Evolutionary conservation across 2,888 invertebrate species (phyloP).

Genomic region (Lithophane ornitopus): DNA sequence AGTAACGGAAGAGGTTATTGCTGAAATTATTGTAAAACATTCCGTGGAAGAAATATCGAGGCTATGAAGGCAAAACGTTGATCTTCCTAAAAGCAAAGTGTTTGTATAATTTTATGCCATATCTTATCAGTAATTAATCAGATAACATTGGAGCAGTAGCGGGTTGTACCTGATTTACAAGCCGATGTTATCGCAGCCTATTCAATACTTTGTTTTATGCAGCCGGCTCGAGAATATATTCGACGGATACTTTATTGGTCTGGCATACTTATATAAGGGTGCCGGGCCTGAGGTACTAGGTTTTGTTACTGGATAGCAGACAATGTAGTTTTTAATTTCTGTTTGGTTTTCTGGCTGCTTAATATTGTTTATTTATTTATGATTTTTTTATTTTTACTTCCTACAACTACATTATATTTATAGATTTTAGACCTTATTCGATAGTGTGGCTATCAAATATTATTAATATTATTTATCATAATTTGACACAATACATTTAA

Average conservation of each 20-base stretch:
- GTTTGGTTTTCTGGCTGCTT: background rate
- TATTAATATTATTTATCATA: too few relatives aligned
- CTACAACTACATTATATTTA: too few relatives aligned
- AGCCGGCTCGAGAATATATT: constrained; percentile 24
- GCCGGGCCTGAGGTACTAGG: constrained; percentile 13
- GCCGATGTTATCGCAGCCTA: constrained; percentile 51
- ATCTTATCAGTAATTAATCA: constrained; percentile 64
- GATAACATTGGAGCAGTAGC: constrained; percentile 55
- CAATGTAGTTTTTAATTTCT: background rate
- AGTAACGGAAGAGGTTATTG: constrained; percentile 32
- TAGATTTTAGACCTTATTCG: too few relatives aligned
- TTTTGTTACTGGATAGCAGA: constrained; percentile 2
- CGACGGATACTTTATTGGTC: constrained; percentile 49
- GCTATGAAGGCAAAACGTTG: constrained; percentile 26
- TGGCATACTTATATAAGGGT: constrained; percentile 24
- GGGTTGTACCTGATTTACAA: constrained; percentile 45
- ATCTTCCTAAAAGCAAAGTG: constrained; percentile 28
- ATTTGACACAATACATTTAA: too few relatives aligned
- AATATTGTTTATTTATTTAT: too few relatives aligned
- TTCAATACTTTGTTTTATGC: constrained; percentile 56
- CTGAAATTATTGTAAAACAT: constrained; percentile 21
- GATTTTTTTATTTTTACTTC: too few relatives aligned
- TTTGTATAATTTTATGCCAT: constrained; percentile 42
- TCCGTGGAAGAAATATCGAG: constrained; percentile 24
- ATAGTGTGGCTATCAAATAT: too few relatives aligned